Evolutionary conservation across 2,113 vertebrate species (phyloP), one percentile per base, ranked within the genome.

Genomic region (Muntiacus reevesi): DNA sequence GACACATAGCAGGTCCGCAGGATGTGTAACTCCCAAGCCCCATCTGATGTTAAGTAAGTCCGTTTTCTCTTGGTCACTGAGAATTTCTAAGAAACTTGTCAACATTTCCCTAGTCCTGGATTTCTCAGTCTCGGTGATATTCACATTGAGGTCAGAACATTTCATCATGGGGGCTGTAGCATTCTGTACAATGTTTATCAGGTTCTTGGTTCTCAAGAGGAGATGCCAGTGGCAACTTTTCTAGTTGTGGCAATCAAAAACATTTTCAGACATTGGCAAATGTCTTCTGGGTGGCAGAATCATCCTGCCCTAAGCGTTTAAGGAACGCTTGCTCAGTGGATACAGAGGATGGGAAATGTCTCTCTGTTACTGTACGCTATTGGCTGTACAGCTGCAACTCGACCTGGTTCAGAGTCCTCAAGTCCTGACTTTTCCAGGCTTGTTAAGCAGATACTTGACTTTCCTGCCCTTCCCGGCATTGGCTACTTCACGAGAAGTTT

Each of bases 331-430:
- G 1, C 11, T 43, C 5, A 15, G 2, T 16, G 27, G 36, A 19
- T 23, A 9, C 0, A 27, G 15, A 7, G 28, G 4, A 16, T 30
- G 13, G 15, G 2, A 36, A 74, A 50, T 0, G 3, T 33, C 3
- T 89, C 11, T 30, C 14, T 5, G 1, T 50, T 5, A 54, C 25
- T 45, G 2, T 19, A 9, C 1, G 5, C 33, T 2, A 4, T 5
- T 3, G 3, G 8, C 6, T 52, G 5, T 7, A 8, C 11, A 36
- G 17, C 30, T 67, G 12, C 6, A 14, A 2, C 25, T 12, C 21
- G 21, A 11, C n/a, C 64, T 55, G 40, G 11, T 23, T 4, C 11
- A n/a, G 3, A 52, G 6, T 1, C 2, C 23, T 28, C 14, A 2
- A 25, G 11, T 1, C 13, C 23, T 27, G 30, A 3, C 43, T 67